Conservation (phyloP, 1,140 invertebrate genomes). For the Heterodera carotae region DNA sequence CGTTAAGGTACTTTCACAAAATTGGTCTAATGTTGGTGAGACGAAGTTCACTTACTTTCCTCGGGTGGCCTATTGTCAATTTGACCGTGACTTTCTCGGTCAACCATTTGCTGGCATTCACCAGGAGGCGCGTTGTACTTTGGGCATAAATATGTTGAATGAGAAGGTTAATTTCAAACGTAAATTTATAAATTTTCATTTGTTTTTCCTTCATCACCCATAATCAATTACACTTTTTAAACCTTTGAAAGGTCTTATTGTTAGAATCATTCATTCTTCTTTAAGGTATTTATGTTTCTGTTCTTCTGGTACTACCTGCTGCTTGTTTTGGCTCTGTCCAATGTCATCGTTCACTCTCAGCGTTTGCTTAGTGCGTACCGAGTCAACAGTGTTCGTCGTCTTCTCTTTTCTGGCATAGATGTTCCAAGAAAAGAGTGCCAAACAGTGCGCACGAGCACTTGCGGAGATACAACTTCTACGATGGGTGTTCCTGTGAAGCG, state of each 20-base stretch:
- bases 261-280: too few species aligned
- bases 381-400: neutral
- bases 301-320: constrained; percentile 26
- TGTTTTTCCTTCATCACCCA: too few species aligned
- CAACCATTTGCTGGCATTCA: neutral
- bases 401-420: neutral
- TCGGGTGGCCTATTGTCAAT: constrained; percentile 19
- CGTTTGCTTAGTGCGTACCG: neutral
- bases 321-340: neutral
- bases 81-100: constrained; percentile 24
- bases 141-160: constrained; percentile 21
- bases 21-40: neutral
- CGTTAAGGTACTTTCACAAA: constrained; percentile 13
- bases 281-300: constrained; percentile 14
- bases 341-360: neutral
- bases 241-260: neutral
- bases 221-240: too few species aligned
- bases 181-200: too few species aligned
- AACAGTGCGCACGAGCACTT: neutral
- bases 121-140: constrained; percentile 11
- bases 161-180: constrained; percentile 11
- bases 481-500: neutral
- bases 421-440: neutral
- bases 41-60: constrained; percentile 11
- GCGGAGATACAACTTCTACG: neutral